phyloP scores from a whole-genome alignment of 1,140 invertebrate species.

The Drosophila arawakana region DNA sequence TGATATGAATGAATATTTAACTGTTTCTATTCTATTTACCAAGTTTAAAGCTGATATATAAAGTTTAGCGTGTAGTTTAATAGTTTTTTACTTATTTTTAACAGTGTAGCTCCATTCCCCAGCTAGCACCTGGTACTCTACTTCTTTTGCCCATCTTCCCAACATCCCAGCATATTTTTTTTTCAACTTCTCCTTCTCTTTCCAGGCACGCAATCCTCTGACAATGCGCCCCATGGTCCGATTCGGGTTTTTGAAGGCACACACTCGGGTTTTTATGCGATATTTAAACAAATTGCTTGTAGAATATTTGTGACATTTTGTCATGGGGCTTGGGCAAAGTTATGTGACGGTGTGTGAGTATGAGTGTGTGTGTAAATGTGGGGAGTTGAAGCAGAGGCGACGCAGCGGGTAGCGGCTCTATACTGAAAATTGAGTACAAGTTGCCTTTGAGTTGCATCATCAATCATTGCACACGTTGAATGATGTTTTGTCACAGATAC shows the following conservation, averaged over 20 bases:
- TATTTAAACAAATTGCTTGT: slow-evolving; percentile 84
- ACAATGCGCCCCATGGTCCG: slow-evolving; percentile 42
- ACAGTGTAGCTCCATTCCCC: neutral
- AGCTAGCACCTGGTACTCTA: neutral
- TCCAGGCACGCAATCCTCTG: slow-evolving; percentile 29
- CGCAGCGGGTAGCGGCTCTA: slow-evolving; percentile 54
- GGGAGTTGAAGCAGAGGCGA: slow-evolving; percentile 29
- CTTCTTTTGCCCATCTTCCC: slow-evolving; percentile 3
- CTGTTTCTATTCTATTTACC: too few relatives aligned
- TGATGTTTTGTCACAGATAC: slow-evolving; percentile 81
- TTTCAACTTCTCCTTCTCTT: slow-evolving; percentile 1
- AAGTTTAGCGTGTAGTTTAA: too few relatives aligned
- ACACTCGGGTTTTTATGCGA: slow-evolving; percentile 66
- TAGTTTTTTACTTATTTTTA: too few relatives aligned
- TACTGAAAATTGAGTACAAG: slow-evolving; percentile 81
- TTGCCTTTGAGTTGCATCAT: slow-evolving; percentile 80
- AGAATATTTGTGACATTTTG: slow-evolving; percentile 83
- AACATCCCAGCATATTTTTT: slow-evolving; percentile 4
- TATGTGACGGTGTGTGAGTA: slow-evolving; percentile 32
- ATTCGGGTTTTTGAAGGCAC: slow-evolving; percentile 17
- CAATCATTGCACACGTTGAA: slow-evolving; percentile 82
- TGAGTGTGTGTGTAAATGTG: neutral
- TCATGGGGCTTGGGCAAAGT: slow-evolving; percentile 61
- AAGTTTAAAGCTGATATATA: too few relatives aligned
- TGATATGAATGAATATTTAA: too few relatives aligned